Percentiles rank a stretch among this genome's conserved stretches.
Evolutionary conservation across 1,140 invertebrate genomes (phyloP).

Genomic region (Eueides isabella): DNA sequence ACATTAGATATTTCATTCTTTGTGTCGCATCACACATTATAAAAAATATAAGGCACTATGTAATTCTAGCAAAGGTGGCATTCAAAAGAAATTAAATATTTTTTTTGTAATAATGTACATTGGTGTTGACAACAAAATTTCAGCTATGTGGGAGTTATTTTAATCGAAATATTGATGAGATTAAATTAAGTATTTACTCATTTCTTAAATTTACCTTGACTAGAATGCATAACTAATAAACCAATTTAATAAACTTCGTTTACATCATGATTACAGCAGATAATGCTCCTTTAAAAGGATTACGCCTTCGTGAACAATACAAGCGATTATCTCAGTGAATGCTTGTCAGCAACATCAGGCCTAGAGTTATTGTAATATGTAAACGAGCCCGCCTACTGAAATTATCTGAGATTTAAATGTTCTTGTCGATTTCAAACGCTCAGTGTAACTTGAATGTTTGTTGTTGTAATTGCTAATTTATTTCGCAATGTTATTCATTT

Average conservation of each 20-base stretch:
- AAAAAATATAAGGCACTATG: neutral
- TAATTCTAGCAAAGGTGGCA: no score
- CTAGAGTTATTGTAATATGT: constrained; percentile 72
- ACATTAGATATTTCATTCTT: neutral
- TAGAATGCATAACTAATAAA: constrained; percentile 48
- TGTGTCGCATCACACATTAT: neutral
- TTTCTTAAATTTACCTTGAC: neutral
- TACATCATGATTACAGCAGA: constrained; percentile 65
- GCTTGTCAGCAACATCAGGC: constrained; percentile 69
- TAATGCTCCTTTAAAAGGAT: constrained; percentile 74
- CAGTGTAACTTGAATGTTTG: constrained; percentile 22
- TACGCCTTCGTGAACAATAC: constrained; percentile 72
- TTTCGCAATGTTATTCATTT: constrained; percentile 12
- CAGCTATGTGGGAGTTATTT: neutral
- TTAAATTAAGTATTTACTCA: neutral
- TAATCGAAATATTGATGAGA: neutral
- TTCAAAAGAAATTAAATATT: no score
- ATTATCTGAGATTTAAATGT: constrained; percentile 55
- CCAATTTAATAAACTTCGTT: constrained; percentile 74
- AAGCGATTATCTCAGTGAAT: constrained; percentile 74
- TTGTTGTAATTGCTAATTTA: constrained; percentile 30
- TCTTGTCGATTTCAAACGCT: constrained; percentile 44
- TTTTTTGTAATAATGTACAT: no score
- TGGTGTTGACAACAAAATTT: no score
- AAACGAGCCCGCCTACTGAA: constrained; percentile 58